phyloP scores from a whole-genome alignment of 2,113 vertebrate genomes.

The Cebus imitator region DNA sequence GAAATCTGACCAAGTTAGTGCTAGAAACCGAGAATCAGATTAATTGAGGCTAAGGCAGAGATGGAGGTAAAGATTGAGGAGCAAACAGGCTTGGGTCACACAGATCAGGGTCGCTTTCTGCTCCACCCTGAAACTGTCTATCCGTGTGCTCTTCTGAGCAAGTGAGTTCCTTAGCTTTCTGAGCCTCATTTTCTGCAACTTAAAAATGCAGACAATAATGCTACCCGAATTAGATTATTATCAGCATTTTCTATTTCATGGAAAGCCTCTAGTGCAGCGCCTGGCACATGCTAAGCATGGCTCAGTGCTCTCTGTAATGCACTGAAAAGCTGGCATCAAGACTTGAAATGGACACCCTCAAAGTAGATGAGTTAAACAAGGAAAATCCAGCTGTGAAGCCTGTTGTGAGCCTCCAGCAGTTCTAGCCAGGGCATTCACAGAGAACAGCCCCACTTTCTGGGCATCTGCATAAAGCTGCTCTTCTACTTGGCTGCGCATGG shows the following conservation, averaged over 20 bases:
- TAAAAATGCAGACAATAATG: not conserved
- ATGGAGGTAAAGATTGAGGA: not conserved
- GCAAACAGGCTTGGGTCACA: not conserved
- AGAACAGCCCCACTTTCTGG: rapidly evolving
- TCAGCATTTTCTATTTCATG: not conserved
- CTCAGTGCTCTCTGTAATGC: not conserved
- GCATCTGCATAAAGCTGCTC: not conserved
- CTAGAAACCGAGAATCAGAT: not conserved
- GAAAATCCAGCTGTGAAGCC: not conserved
- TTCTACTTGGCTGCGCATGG: rapidly evolving
- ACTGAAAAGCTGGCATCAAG: not conserved
- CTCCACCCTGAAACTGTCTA: not conserved
- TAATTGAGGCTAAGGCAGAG: not conserved
- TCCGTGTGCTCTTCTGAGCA: not conserved
- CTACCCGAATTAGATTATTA: not conserved
- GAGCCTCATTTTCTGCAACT: not conserved
- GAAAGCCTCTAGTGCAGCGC: not conserved
- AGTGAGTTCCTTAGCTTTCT: not conserved
- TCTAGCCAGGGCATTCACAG: not conserved
- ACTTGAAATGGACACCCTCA: not conserved
- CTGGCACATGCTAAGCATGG: not conserved
- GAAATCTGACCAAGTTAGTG: not conserved
- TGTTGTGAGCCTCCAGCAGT: not conserved
- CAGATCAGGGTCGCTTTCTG: rapidly evolving
- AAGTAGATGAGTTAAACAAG: not conserved